phyloP scores from a whole-genome alignment of 2,888 invertebrate species.

The Laothoe populi region DNA sequence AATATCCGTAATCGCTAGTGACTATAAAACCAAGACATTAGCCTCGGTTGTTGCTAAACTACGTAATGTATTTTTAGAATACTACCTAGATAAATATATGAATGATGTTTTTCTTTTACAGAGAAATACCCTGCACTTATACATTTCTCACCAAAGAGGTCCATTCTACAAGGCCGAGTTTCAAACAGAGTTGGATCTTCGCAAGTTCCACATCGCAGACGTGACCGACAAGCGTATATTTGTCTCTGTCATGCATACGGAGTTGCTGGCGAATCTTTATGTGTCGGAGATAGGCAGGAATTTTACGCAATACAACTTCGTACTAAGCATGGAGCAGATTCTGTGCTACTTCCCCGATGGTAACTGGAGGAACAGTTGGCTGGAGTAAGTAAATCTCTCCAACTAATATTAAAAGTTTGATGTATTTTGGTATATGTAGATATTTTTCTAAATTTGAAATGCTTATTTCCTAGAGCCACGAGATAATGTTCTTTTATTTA shows the following conservation, averaged over 20 bases:
- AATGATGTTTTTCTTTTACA: slow-evolving; percentile 49
- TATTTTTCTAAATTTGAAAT: too few species aligned
- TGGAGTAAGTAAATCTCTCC: slow-evolving; percentile 90
- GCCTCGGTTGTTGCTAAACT: too few species aligned
- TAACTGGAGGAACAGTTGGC: slow-evolving; percentile 92
- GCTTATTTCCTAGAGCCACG: too few species aligned
- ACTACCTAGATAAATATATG: neutral
- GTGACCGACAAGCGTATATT: slow-evolving; percentile 92
- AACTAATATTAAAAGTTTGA: too few species aligned
- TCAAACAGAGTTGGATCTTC: slow-evolving; percentile 87
- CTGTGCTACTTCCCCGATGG: slow-evolving; percentile 93
- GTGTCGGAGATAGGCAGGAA: slow-evolving; percentile 89
- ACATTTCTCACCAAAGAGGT: slow-evolving; percentile 90
- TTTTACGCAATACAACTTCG: slow-evolving; percentile 88
- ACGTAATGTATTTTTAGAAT: too few species aligned
- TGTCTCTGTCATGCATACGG: slow-evolving; percentile 92
- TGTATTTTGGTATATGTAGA: too few species aligned
- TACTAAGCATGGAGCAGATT: slow-evolving; percentile 91
- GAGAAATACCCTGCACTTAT: slow-evolving; percentile 86
- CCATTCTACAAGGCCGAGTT: slow-evolving; percentile 90
- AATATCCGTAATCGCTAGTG: too few species aligned
- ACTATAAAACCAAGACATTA: too few species aligned
- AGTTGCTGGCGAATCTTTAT: slow-evolving; percentile 90
- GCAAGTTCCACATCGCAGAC: slow-evolving; percentile 92
- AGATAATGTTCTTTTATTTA: slow-evolving; percentile 41